Conservation (phyloP, 2,888 invertebrate genomes). For the Perizoma affinitatum region DNA sequence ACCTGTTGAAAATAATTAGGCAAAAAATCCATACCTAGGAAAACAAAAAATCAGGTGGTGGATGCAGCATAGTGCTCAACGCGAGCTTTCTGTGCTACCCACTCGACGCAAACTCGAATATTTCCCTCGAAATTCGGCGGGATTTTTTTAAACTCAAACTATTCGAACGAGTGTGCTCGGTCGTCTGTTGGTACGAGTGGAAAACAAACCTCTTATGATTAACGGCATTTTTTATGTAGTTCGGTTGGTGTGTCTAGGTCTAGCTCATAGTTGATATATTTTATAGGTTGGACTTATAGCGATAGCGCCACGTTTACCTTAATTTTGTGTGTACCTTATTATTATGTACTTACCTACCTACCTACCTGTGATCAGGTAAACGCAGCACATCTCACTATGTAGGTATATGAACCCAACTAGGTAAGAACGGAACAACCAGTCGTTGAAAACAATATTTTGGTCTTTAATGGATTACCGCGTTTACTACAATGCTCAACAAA, state of each 20-base stretch:
- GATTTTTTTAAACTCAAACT: constrained; percentile 62
- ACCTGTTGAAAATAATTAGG: constrained; percentile 85
- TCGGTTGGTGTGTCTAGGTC: constrained; percentile 21
- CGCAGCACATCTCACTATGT: not conserved
- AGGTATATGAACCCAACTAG: not conserved
- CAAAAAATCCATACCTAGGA: constrained; percentile 76
- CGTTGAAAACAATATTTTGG: too few species aligned
- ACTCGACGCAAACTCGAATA: constrained; percentile 63
- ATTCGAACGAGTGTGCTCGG: constrained; percentile 59
- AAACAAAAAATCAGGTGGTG: constrained; percentile 80
- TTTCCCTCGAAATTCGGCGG: constrained; percentile 54
- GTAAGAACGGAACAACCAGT: too few species aligned
- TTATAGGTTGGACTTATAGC: constrained; percentile 14
- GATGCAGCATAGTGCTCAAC: constrained; percentile 69
- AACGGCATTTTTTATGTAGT: constrained; percentile 36
- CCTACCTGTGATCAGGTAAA: too few species aligned
- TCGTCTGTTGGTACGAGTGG: constrained; percentile 58
- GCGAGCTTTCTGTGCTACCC: constrained; percentile 70
- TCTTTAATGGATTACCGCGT: too few species aligned
- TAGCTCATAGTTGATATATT: constrained; percentile 1
- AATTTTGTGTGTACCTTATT: too few species aligned
- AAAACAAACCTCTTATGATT: constrained; percentile 55
- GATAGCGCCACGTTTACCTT: too few species aligned
- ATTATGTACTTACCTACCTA: too few species aligned
- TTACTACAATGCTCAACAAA: too few species aligned